Evolutionary conservation across 2,113 vertebrate genomes (phyloP), one percentile per base, ranked within the genome.

Genomic region (Zonotrichia leucophrys): DNA sequence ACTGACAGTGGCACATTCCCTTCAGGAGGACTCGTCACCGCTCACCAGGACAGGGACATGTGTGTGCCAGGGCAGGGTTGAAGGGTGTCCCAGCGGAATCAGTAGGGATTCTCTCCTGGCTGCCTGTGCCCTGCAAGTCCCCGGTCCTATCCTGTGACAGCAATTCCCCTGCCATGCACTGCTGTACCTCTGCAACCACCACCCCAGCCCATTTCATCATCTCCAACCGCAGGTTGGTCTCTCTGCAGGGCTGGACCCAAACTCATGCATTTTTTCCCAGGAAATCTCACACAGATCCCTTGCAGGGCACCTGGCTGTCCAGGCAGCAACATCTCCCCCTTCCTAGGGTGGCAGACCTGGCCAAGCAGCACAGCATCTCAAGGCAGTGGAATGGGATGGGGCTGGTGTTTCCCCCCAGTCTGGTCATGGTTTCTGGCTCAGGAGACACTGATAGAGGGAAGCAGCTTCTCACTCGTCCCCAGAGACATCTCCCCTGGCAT

Each of bases 361-460:
- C 22, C 49, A 30, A 60, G 44, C 30, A 27, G 7, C 5, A 3
- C 4, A 21, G 12, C 12, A 8, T 22, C 42, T 42, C 56, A 12
- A 1, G 0, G 74, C 39, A 88, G 35, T 3, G 11, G 64, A 33
- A 46, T 2, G 5, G 44, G 35, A 75, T 1, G 8, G 25, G 15
- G 12, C 1, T 0, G 0, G 5, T 24, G 17, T 42, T 72, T 50
- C 15, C 15, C 33, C 5, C 1, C 33, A 50, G 33, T 31, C 56
- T 4, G 1, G 42, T 55, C 23, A 18, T 22, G 2, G 3, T 52
- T 72, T 83, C 73, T 79, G 30, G 12, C 25, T 69, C 0, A 0
- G 22, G 28, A 68, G 41, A 62, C 9, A 12, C n/a, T 93, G 83
- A 23, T 5, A 3, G 39, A 82, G 22, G 35, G 39, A 82, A 63